Evolutionary conservation across 2,888 invertebrate species (phyloP).

Genomic region (Cataglyphis livida): DNA sequence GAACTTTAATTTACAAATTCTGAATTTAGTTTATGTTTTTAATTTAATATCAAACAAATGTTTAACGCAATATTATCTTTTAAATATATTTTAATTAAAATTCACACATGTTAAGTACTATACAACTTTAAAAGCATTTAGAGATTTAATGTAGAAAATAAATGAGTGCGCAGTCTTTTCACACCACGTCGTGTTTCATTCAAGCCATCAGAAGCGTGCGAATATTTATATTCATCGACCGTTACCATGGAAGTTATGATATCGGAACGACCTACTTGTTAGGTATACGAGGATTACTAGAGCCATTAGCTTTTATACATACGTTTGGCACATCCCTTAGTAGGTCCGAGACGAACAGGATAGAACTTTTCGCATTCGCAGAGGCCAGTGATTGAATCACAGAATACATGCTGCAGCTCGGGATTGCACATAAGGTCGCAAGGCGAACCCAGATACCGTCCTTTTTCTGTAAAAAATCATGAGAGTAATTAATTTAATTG

Average conservation of each 20-base stretch:
- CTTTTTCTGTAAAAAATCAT: conserved; percentile 88
- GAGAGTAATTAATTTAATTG: conserved; percentile 24
- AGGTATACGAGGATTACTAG: conserved; percentile 29
- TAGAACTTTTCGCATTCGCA: conserved; percentile 94
- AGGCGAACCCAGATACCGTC: conserved; percentile 92
- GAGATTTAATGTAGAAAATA: conserved; percentile 3
- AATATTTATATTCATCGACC: conserved; percentile 60
- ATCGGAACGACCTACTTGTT: conserved; percentile 68
- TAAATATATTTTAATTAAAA: neutral
- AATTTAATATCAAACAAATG: neutral
- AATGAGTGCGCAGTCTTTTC: conserved; percentile 49
- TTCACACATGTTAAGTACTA: neutral
- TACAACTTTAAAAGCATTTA: conserved; percentile 19
- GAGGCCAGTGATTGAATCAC: conserved; percentile 89
- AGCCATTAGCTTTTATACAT: conserved; percentile 83
- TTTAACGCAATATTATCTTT: conserved; percentile 11
- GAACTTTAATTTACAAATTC: neutral
- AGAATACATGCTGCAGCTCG: conserved; percentile 91
- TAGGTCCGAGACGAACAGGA: conserved; percentile 92
- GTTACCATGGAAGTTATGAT: conserved; percentile 62
- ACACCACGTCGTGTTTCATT: conserved; percentile 51
- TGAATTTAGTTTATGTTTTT: neutral
- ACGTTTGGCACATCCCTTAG: conserved; percentile 95
- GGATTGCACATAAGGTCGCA: conserved; percentile 92
- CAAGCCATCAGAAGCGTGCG: conserved; percentile 53